phyloP scores from a whole-genome alignment of 2,113 vertebrate species.

The Geococcyx californianus region DNA sequence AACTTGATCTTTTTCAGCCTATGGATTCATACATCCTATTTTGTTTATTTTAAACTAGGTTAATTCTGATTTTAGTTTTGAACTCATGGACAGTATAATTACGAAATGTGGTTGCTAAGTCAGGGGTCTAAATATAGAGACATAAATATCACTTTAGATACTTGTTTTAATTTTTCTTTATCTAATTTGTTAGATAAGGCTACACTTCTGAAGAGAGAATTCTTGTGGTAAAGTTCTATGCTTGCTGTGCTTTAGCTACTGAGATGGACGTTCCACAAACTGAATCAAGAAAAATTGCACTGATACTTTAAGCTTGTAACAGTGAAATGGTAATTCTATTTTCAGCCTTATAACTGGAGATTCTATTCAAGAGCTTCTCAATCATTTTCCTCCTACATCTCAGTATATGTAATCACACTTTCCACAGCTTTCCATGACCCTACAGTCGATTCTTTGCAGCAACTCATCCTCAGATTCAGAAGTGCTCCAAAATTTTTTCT shows the following conservation, averaged over 20 bases:
- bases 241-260: neutral
- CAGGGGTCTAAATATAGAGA: neutral
- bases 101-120: neutral
- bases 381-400: neutral
- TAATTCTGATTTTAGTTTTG: neutral
- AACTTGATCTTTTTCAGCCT: neutral
- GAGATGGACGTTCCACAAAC: neutral
- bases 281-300: neutral
- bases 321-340: conserved; percentile 3
- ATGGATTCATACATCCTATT: neutral
- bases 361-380: conserved; percentile 22
- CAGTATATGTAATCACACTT: neutral
- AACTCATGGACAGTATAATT: neutral
- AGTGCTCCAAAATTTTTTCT: neutral
- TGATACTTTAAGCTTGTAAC: neutral
- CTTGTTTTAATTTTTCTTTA: neutral
- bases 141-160: neutral
- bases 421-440: neutral
- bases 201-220: neutral
- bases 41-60: neutral
- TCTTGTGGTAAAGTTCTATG: neutral
- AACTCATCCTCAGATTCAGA: neutral
- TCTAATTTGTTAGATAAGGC: neutral
- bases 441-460: neutral
- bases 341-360: conserved; percentile 12